Evolutionary conservation across 2,888 invertebrate species (phyloP), one percentile per base, ranked within the genome.

Genomic region (Scaptomyza caliginosa): DNA sequence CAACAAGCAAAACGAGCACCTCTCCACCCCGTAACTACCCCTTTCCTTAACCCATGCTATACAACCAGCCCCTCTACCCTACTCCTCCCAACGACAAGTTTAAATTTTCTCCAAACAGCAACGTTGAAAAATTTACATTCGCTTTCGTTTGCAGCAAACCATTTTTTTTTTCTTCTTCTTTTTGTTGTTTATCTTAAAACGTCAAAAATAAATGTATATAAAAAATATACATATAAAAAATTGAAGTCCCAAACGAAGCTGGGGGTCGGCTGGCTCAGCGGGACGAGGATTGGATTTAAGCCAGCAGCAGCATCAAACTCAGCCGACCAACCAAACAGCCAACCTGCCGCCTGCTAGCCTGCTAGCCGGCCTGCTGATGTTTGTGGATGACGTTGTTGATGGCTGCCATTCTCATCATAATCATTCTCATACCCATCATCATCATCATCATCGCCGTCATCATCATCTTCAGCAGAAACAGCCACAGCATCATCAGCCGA

Each of bases 71-170:
- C 46, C 13, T 32, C 17, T 13, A n/a, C 17, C 6, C 7, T 7
- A 10, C 1, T n/a, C 34, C 38, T n/a, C 26, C 32, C 50, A 59
- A 70, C 78, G 87, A 86, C 84, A 86, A 74, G 72, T 74, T 83
- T 87, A 79, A 85, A 83, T 85, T 85, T 83, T 85, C 79, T 58
- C 74, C 78, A 66, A 65, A 66, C 55, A 69, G 58, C 63, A 76
- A 72, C 40, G 75, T 68, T 65, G 57, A 81, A 83, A 84, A 77
- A 82, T 87, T 77, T 83, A 85, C 86, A 87, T 83, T 83, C 83
- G 88, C 83, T 83, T 83, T 83, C 87, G 72, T 83, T 83, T 77
- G 65, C 72, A 68, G 57, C 59, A 67, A 78, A 75, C 66, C 65
- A 16, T 74, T 46, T 74, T 62, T 38, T 39, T 3, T 40, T n/a